Base-by-base conservation (phyloP, 2,113 vertebrate genomes). In the Xyliphius kryptos region DNA sequence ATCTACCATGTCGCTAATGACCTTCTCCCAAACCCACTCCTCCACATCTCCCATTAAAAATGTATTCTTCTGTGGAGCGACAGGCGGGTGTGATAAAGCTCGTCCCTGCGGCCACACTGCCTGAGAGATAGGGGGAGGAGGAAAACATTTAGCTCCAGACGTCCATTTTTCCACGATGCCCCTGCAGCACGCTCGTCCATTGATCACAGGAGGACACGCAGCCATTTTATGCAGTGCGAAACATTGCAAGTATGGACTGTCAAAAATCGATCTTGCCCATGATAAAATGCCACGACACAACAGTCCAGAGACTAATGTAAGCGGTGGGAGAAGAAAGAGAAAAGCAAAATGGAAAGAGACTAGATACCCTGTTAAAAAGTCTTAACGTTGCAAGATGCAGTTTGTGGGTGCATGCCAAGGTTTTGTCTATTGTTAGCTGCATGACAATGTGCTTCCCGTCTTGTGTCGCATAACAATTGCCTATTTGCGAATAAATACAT, bases 1-100 rank as follows among this genome's bases (percentile, higher is more conserved):
- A 76, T 73, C 55, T 68, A 32, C 52, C 40, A 5, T 36, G 21
- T 20, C 21, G 21, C 50, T 70, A 70, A 73, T 66, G 70, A 58
- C 68, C 44, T 44, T 48, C 26, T 53, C 14, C 19, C 36, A 56
- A 13, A 9, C n/a, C 15, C 21, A 2, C 36, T 38, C 26, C 44
- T 36, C 47, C 41, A 6, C 38, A 22, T 36, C 14, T 16, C 32
- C 26, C 54, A 50, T 64, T 69, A 69, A 69, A 73, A 73, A 66
- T 53, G 61, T 49, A 68, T 68, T 68, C 20, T 15, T 69, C 53
- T 69, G 26, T 15, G 54, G 53, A 51, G 57, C 7, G 13, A 26
- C 47, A 14, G 49, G 16, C 6, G 41, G 60, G 14, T 52, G 20
- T 72, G 67, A 76, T 71, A 55, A 64, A 72, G 54, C 38, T 55